phyloP scores from a whole-genome alignment of 1,140 invertebrate genomes.

The Solenopsis invicta region DNA sequence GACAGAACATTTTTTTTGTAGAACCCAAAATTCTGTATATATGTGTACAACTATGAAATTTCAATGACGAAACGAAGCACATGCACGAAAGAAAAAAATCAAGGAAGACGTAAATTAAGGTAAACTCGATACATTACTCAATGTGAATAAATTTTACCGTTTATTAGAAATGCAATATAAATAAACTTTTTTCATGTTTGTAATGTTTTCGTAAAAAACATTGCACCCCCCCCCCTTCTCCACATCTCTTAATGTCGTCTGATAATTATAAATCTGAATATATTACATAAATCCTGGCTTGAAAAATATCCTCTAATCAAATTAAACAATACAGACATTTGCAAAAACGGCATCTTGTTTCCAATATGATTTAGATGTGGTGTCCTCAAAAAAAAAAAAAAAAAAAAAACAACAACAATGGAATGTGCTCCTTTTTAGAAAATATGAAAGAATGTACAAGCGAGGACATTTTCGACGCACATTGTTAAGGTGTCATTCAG shows the following conservation, averaged over 20 bases:
- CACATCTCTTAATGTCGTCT: slow-evolving; percentile 28
- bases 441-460: slow-evolving; percentile 61
- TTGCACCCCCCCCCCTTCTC: slow-evolving; percentile 5
- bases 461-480: slow-evolving; percentile 3
- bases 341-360: slow-evolving; percentile 47
- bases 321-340: slow-evolving; percentile 53
- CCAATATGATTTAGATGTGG: slow-evolving; percentile 46
- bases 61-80: not conserved
- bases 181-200: slow-evolving; percentile 22
- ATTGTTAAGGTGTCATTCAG: slow-evolving; percentile 62
- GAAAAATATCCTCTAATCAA: slow-evolving; percentile 66
- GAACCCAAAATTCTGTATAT: not conserved
- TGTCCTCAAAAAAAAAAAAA: slow-evolving; percentile 27
- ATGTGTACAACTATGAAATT: not conserved
- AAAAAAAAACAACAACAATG: no score
- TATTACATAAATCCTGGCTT: slow-evolving; percentile 57
- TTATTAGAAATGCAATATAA: slow-evolving; percentile 23
- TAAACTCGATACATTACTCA: slow-evolving; percentile 29
- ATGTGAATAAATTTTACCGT: slow-evolving; percentile 50
- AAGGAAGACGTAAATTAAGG: slow-evolving; percentile 50
- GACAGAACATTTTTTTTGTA: slow-evolving; percentile 13
- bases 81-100: slow-evolving; percentile 17
- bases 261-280: slow-evolving; percentile 49
- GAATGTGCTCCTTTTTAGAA: slow-evolving; percentile 53
- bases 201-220: slow-evolving; percentile 60